phyloP scores from a whole-genome alignment of 1,140 invertebrate genomes.

The Zophobas atratus region DNA sequence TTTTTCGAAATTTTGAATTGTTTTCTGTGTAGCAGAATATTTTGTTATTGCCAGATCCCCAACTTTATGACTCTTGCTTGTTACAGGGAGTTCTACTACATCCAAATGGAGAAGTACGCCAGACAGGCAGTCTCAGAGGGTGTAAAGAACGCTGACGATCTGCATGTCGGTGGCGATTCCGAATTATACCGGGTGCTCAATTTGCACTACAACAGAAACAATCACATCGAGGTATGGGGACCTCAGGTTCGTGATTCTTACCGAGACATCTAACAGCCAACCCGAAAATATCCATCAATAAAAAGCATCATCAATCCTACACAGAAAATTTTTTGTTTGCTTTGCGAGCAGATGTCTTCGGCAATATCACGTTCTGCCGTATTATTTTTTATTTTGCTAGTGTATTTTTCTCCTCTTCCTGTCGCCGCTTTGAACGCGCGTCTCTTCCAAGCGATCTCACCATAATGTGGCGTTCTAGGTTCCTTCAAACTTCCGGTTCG shows the following conservation, averaged over 20 bases:
- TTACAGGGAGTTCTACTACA: slow-evolving; percentile 99
- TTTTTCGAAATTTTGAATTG: no score
- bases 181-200: slow-evolving; percentile 98
- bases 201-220: slow-evolving; percentile 99
- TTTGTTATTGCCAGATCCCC: neutral
- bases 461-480: slow-evolving; percentile 78
- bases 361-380: slow-evolving; percentile 50
- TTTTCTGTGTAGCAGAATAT: neutral
- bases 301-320: slow-evolving; percentile 17
- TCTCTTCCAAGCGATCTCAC: neutral
- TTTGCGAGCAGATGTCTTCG: slow-evolving; percentile 54
- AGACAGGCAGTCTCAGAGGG: slow-evolving; percentile 98
- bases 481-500: slow-evolving; percentile 95
- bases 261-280: slow-evolving; percentile 60
- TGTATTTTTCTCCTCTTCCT: neutral
- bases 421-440: neutral
- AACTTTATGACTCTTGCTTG: slow-evolving; percentile 49
- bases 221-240: slow-evolving; percentile 98
- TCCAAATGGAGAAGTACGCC: slow-evolving; percentile 99
- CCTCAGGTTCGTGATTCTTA: slow-evolving; percentile 73
- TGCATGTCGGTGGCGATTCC: slow-evolving; percentile 94
- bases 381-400: slow-evolving; percentile 38
- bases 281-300: slow-evolving; percentile 28
- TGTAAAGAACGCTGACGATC: slow-evolving; percentile 92
- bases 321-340: slow-evolving; percentile 42